Percentiles rank a stretch among this genome's conserved stretches.
Evolutionary conservation across 2,797 vertebrate species (phyloP).

Genomic region (Bovichtus variegatus): DNA sequence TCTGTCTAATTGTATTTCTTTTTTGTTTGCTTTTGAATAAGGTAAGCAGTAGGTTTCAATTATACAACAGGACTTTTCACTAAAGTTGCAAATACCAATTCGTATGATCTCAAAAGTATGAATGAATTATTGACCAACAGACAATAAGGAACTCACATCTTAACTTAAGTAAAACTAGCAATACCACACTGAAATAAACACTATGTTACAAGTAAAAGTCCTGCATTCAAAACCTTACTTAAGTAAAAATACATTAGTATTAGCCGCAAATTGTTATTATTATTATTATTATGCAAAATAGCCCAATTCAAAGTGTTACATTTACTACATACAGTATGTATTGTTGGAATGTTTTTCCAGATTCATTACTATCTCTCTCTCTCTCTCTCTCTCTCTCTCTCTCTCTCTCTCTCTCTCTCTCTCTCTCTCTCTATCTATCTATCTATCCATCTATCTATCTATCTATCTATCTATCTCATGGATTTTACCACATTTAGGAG

Average conservation of each 20-base stretch:
- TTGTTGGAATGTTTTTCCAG: too few species aligned
- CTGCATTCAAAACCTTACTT: neutral
- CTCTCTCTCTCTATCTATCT: too few species aligned
- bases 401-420: too few species aligned
- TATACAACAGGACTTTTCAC: neutral
- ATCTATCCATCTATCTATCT: too few species aligned
- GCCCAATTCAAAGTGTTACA: neutral
- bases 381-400: too few species aligned
- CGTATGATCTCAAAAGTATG: neutral
- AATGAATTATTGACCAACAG: neutral
- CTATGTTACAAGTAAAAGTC: neutral
- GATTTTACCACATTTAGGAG: neutral
- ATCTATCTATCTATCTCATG: neutral
- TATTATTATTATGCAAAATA: neutral
- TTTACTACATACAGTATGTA: neutral
- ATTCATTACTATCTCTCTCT: neutral
- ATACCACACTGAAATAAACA: too few species aligned
- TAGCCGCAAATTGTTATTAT: too few species aligned
- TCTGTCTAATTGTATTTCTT: neutral
- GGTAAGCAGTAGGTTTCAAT: neutral
- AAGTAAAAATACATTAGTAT: neutral
- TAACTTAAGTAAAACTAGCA: too few species aligned
- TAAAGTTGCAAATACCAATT: neutral
- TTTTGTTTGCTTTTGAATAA: neutral
- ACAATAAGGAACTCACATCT: too few species aligned